Percentiles rank a stretch among this genome's conserved stretches.
phyloP scores from a whole-genome alignment of 2,113 vertebrate genomes.

The Seriola quinqueradiata region DNA sequence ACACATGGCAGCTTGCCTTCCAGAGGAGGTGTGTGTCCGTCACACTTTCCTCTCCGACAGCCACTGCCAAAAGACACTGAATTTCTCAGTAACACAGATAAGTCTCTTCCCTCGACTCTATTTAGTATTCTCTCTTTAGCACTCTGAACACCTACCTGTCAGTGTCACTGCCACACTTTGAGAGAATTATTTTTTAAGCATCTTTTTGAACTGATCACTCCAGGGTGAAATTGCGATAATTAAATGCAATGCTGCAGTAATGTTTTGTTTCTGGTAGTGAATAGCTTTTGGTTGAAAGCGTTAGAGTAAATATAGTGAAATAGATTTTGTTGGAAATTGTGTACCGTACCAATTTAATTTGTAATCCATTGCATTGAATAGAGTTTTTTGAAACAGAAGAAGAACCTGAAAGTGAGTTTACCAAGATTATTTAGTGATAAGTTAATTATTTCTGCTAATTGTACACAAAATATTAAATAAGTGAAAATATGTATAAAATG shows the following conservation, averaged over 20 bases:
- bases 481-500: neutral
- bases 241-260: neutral
- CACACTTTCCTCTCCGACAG: constrained; percentile 55
- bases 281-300: neutral
- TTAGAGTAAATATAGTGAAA: too few species aligned
- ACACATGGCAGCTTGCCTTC: constrained; percentile 64
- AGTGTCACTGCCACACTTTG: neutral
- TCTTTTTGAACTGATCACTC: constrained; percentile 3
- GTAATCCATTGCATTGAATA: too few species aligned
- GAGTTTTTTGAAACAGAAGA: too few species aligned
- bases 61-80: constrained; percentile 31
- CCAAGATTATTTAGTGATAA: too few species aligned
- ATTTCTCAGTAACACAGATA: constrained; percentile 53
- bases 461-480: neutral
- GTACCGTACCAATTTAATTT: neutral
- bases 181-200: constrained; percentile 17
- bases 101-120: neutral
- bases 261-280: constrained; percentile 20
- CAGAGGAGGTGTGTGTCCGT: constrained; percentile 60
- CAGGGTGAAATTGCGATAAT: constrained; percentile 6
- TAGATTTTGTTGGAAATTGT: neutral
- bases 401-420: too few species aligned
- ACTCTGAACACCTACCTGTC: constrained; percentile 17
- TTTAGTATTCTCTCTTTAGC: constrained; percentile 31
- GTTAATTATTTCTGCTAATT: neutral